Evolutionary conservation across 2,797 vertebrate genomes (phyloP).

Genomic region (Hyperoplus immaculatus): DNA sequence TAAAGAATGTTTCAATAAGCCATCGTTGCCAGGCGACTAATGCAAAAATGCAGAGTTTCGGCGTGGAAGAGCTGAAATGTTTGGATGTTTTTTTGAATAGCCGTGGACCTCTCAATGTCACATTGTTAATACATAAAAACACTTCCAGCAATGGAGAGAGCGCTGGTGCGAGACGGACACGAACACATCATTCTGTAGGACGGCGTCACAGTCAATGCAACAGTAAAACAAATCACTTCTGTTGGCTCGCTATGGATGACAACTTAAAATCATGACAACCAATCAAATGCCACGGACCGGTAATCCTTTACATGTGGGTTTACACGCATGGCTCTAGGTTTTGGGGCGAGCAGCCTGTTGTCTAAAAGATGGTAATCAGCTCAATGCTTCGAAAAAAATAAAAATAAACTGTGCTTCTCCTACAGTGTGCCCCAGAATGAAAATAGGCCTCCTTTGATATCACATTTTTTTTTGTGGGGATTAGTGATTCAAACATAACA

Average conservation of each 20-base stretch:
- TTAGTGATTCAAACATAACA: conserved; percentile 17
- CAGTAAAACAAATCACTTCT: conserved; percentile 47
- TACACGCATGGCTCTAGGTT: conserved; percentile 54
- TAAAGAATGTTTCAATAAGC: conserved; percentile 74
- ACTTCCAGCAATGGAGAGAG: conserved; percentile 36
- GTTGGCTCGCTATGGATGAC: conserved; percentile 15
- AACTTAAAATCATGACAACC: conserved; percentile 50
- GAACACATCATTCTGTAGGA: conserved; percentile 45
- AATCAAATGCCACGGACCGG: conserved; percentile 34
- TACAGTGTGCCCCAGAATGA: conserved; percentile 34
- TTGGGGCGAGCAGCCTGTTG: conserved; percentile 55
- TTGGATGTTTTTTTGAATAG: conserved; percentile 46
- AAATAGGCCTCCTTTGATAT: conserved; percentile 44
- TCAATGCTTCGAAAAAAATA: conserved; percentile 60
- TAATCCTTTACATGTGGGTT: conserved; percentile 54
- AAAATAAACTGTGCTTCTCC: conserved; percentile 41
- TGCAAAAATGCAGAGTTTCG: conserved; percentile 49
- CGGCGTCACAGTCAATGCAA: conserved; percentile 17
- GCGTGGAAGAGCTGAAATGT: conserved; percentile 31
- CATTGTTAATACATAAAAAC: conserved; percentile 49
- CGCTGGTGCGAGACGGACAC: conserved; percentile 46
- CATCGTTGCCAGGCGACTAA: conserved; percentile 72
- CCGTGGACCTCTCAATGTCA: conserved; percentile 51
- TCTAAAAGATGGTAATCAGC: conserved; percentile 68
- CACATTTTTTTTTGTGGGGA: conserved; percentile 18